Evolutionary conservation across 2,113 vertebrate genomes (phyloP).

Genomic region (Epinephelus fuscoguttatus): DNA sequence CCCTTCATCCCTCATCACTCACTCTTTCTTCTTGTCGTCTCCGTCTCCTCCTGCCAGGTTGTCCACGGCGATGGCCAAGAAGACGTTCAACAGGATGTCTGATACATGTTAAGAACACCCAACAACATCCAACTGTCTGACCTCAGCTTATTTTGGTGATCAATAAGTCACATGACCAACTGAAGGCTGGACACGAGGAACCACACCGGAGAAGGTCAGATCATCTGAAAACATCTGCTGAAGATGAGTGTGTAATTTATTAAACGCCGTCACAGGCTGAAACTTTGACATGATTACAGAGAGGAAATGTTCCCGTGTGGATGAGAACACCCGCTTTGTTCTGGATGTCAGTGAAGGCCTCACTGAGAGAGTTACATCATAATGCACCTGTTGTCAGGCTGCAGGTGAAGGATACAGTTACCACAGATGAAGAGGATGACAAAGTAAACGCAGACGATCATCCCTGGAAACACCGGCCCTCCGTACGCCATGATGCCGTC

Average conservation of each 20-base stretch:
- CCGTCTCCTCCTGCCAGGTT: constrained; percentile 83
- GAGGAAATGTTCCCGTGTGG: no score
- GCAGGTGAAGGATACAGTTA: constrained; percentile 90
- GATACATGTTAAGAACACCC: constrained; percentile 52
- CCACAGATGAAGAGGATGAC: constrained; percentile 97
- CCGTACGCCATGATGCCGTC: constrained; percentile 97
- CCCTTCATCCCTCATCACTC: constrained; percentile 37
- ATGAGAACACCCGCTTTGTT: no score
- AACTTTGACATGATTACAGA: no score
- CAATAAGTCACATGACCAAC: no score
- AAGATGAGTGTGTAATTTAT: no score
- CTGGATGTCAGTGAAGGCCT: not conserved
- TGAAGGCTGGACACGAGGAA: no score
- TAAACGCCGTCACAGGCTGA: no score
- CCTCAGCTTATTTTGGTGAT: no score
- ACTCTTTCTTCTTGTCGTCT: constrained; percentile 82
- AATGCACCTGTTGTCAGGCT: no score
- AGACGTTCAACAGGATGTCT: constrained; percentile 87
- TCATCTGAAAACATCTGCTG: no score
- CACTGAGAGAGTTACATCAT: not conserved
- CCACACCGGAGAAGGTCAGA: no score
- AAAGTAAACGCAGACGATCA: constrained; percentile 95
- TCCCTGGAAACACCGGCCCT: constrained; percentile 92
- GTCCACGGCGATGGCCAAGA: constrained; percentile 87
- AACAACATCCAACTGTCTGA: not conserved